phyloP scores from a whole-genome alignment of 1,140 invertebrate genomes.

The Meloidogyne exigua region DNA sequence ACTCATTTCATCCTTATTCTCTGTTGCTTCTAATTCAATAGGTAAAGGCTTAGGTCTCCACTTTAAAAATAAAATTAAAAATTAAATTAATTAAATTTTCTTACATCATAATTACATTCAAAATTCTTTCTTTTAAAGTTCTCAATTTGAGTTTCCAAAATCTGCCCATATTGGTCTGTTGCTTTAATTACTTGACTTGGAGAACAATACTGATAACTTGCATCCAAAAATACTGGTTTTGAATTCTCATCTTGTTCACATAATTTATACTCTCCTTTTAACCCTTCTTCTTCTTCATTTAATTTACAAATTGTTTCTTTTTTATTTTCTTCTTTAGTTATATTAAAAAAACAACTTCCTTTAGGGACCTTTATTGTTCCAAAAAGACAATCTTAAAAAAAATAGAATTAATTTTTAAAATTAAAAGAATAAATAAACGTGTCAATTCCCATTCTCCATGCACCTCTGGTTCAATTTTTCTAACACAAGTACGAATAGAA shows the following conservation, averaged over 20 bases:
- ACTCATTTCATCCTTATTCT: background rate
- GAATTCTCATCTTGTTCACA: background rate
- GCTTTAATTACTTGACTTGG: background rate
- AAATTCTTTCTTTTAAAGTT: background rate
- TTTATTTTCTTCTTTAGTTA: background rate
- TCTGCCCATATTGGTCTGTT: background rate
- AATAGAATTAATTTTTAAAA: background rate
- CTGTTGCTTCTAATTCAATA: conserved; percentile 2
- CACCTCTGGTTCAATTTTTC: background rate
- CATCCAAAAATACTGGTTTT: background rate
- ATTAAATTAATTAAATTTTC: background rate
- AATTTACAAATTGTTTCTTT: background rate
- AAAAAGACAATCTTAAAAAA: background rate
- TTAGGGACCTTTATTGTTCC: background rate
- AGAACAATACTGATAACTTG: background rate
- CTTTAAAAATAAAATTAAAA: background rate
- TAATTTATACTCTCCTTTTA: background rate
- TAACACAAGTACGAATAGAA: background rate
- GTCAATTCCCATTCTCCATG: background rate
- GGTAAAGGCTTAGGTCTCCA: background rate
- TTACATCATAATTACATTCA: conserved; percentile 1
- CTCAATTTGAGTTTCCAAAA: background rate
- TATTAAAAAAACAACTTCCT: conserved; percentile 2
- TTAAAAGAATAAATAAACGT: background rate
- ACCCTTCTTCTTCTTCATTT: background rate